phyloP scores from a whole-genome alignment of 2,797 vertebrate species.

The Triplophysa yarkandensis region DNA sequence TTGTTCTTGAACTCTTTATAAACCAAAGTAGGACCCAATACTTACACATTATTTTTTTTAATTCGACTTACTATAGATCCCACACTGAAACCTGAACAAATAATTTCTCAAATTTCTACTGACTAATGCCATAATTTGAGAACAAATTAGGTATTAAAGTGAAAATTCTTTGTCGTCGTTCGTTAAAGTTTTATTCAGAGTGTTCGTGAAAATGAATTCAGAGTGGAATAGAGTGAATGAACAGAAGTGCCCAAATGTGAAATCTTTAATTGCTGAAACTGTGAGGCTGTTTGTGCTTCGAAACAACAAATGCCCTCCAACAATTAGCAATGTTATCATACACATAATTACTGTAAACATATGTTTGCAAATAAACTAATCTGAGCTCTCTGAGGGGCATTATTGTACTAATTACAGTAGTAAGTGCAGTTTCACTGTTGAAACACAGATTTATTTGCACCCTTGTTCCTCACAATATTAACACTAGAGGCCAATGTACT shows the following conservation, averaged over 20 bases:
- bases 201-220: neutral
- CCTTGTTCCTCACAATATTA: neutral
- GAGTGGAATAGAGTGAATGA: neutral
- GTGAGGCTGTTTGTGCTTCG: constrained; percentile 13
- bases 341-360: neutral
- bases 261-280: constrained; percentile 30
- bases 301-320: constrained; percentile 30
- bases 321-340: constrained; percentile 29
- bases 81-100: no score
- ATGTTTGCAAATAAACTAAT: constrained; percentile 24
- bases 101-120: neutral
- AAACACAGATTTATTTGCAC: neutral
- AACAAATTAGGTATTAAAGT: neutral
- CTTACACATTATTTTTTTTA: no score
- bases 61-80: neutral
- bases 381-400: neutral
- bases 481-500: neutral
- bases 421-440: neutral
- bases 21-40: no score
- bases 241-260: constrained; percentile 16
- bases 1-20: no score
- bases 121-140: neutral
- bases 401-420: constrained; percentile 7
- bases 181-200: constrained; percentile 1
- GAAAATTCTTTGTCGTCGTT: neutral